Evolutionary conservation across 2,113 vertebrate species (phyloP).

Genomic region (Aegithalos caudatus): DNA sequence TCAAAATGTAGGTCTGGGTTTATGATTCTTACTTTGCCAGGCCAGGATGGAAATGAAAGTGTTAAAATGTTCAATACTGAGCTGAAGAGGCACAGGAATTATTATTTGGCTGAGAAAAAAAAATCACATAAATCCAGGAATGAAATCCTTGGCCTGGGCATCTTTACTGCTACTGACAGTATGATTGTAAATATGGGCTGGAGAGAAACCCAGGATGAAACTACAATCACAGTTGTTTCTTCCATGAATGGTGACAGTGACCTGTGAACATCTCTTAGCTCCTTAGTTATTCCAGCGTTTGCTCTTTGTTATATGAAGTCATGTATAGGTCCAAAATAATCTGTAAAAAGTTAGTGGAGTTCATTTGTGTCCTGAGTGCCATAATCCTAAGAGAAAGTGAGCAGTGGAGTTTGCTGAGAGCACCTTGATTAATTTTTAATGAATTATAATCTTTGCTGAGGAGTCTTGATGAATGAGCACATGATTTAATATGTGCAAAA

Average conservation of each 20-base stretch:
- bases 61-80: not conserved
- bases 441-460: not conserved
- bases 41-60: not conserved
- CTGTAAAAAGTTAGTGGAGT: not conserved
- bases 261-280: not conserved
- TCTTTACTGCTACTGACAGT: not conserved
- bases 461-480: not conserved
- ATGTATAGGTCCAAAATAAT: not conserved
- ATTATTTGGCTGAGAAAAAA: not conserved
- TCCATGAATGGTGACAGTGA: not conserved
- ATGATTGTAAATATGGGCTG: not conserved
- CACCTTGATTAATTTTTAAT: not conserved
- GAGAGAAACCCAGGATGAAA: not conserved
- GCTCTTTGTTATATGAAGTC: not conserved
- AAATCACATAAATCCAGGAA: fast-evolving
- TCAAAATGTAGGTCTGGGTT: not conserved
- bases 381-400: not conserved
- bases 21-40: not conserved
- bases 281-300: not conserved
- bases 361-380: not conserved
- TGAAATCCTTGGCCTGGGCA: not conserved
- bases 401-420: not conserved
- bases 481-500: not conserved
- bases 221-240: not conserved
- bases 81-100: not conserved